Conservation (phyloP, 2,888 invertebrate species). For the Desoria tigrina region DNA sequence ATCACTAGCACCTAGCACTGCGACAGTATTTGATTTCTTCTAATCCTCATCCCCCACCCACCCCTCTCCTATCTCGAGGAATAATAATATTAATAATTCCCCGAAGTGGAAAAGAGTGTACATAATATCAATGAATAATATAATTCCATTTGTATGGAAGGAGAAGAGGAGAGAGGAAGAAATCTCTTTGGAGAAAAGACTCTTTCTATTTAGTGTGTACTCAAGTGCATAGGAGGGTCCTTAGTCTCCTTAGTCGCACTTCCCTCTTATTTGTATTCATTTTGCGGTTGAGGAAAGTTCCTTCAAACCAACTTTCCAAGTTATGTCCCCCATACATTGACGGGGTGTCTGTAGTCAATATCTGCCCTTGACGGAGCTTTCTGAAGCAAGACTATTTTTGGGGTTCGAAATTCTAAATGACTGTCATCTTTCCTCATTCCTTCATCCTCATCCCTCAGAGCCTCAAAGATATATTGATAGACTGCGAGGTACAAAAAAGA, state of each 20-base stretch:
- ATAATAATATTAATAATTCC: background rate
- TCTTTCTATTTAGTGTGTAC: conserved; percentile 17
- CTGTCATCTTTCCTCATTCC: background rate
- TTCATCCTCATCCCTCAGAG: background rate
- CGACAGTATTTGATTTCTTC: no score
- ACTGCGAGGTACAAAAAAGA: no score
- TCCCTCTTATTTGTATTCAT: conserved; percentile 36
- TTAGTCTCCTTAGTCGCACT: conserved; percentile 15
- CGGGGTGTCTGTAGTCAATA: background rate
- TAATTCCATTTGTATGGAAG: conserved; percentile 2
- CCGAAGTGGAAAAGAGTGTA: conserved; percentile 1
- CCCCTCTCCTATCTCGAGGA: no score
- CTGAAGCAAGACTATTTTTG: no score
- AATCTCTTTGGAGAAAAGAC: conserved; percentile 12
- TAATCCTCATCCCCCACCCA: no score
- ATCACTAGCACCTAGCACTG: no score
- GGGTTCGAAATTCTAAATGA: no score
- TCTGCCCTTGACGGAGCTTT: background rate
- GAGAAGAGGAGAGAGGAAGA: conserved; percentile 10
- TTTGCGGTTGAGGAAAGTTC: conserved; percentile 29
- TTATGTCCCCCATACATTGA: no score
- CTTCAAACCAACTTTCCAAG: background rate
- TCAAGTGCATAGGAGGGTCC: conserved; percentile 19
- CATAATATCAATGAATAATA: conserved; percentile 10
- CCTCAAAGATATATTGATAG: background rate